phyloP scores from a whole-genome alignment of 2,797 vertebrate genomes.

The Enteromius unitaeniatus region DNA sequence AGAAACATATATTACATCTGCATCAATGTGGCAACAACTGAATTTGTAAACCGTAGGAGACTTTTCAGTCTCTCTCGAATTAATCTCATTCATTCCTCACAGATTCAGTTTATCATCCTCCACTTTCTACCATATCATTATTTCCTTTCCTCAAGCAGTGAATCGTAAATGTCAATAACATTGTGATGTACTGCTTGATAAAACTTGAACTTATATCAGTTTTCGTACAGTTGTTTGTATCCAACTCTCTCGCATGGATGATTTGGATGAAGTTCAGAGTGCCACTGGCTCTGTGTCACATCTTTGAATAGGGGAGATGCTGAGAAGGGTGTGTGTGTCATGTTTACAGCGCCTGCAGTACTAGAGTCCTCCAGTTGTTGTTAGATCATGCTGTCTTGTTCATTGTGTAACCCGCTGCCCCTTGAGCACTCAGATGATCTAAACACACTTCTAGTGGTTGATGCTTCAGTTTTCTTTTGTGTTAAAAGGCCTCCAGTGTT shows the following conservation, averaged over 20 bases:
- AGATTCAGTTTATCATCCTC: slow-evolving; percentile 14
- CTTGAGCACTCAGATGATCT: slow-evolving; percentile 35
- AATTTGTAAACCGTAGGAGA: neutral
- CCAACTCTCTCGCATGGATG: neutral
- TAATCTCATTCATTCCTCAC: neutral
- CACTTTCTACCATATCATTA: slow-evolving; percentile 4
- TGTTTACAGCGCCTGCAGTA: slow-evolving; percentile 4
- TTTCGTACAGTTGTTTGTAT: neutral
- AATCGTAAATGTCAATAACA: slow-evolving; percentile 25
- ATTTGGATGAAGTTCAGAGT: slow-evolving; percentile 5
- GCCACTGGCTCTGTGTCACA: neutral
- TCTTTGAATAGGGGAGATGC: neutral
- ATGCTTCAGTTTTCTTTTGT: slow-evolving; percentile 68
- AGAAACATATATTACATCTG: neutral
- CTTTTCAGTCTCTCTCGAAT: neutral
- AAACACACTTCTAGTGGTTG: slow-evolving; percentile 16
- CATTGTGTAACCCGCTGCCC: slow-evolving; percentile 16
- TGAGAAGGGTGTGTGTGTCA: neutral
- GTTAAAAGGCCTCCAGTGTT: slow-evolving; percentile 65
- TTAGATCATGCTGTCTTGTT: slow-evolving; percentile 40
- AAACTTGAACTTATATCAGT: slow-evolving; percentile 7
- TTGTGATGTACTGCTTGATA: slow-evolving; percentile 24
- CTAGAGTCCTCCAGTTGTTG: neutral
- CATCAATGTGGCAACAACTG: neutral
- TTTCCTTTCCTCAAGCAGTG: slow-evolving; percentile 20